Base-by-base conservation (phyloP, 2,113 vertebrate species). In the Electrona antarctica region DNA sequence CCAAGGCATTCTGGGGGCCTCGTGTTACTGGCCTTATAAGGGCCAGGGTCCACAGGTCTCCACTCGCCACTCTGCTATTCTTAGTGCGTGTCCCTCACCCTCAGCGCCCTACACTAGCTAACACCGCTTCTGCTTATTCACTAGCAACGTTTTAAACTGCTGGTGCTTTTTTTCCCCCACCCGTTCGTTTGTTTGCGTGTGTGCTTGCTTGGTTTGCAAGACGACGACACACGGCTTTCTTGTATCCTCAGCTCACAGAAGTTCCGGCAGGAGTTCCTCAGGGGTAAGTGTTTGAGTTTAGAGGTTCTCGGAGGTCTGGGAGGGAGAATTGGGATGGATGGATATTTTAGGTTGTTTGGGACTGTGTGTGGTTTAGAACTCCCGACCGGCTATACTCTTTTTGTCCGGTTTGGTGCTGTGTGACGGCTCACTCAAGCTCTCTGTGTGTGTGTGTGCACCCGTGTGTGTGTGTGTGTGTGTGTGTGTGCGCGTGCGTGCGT, bases 21-120 rank as follows among this genome's bases (percentile, higher is more conserved):
- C 89, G 29, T 76, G 87, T 92, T 92, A 78, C 91, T 87, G 77
- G 73, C 89, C 91, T 90, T 90, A 88, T 89, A 91, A 86, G 89
- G 91, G 64, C 82, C 85, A 73, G 63, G 80, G 46, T 69, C 67
- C 84, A 74, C 76, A 70, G 73, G 81, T 83, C 81, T 85, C 76
- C 67, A 80, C 76, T 78, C 61, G 64, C 71, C 70, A 48, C 62
- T 70, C 82, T 0, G 73, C 89, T 92, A 92, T 91, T 92, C 89
- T 90, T 91, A 89, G 89, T 54, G 63, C 75, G 64, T 75, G 82
- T 80, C 64, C 65, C 79, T 82, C 14, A 61, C 67, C 85, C 74
- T 87, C 85, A 73, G 74, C 84, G 82, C 82, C 76, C 73, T 76
- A 41, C 33, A 41, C 3, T 41, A 41, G 86, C 87, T 85, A 87